A percentile compares a stretch with the other conserved stretches of the same genome.
Conservation (phyloP, 2,113 vertebrate species). For the Grallaria varia region DNA sequence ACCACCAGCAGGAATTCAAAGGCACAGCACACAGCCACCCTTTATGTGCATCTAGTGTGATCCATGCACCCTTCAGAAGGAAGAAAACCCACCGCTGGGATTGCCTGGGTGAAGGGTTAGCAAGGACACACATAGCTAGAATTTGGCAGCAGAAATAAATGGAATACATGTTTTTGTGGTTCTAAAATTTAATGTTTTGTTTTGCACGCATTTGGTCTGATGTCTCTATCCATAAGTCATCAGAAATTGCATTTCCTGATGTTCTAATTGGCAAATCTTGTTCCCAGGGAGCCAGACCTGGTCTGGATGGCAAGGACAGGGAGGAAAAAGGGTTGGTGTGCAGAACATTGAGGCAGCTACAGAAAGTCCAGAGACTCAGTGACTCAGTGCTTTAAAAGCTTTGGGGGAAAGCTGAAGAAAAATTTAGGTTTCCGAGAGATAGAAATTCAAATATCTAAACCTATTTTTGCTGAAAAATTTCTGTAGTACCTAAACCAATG, state of each 20-base stretch:
- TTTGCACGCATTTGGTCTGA: not conserved
- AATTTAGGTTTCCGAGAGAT: not conserved
- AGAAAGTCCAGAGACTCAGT: not conserved
- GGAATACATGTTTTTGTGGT: not conserved
- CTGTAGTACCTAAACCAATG: not conserved
- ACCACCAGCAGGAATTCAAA: not conserved
- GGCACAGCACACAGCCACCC: not conserved
- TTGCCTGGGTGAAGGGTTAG: not conserved
- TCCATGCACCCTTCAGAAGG: not conserved
- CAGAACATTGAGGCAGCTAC: not conserved
- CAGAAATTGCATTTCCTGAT: not conserved
- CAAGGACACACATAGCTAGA: not conserved
- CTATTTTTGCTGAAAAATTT: not conserved
- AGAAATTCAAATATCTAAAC: not conserved
- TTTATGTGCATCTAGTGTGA: not conserved
- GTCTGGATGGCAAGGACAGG: not conserved
- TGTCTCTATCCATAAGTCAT: not conserved
- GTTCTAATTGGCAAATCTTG: not conserved
- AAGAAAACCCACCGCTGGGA: not conserved
- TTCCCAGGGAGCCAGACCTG: not conserved
- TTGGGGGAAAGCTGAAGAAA: not conserved
- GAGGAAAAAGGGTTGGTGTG: not conserved
- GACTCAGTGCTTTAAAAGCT: not conserved
- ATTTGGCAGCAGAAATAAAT: not conserved
- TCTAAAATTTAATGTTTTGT: not conserved